These are phyloP conservation scores for Rhombomys opimus DNA, from an alignment of 2,113 vertebrate species.

Conservation along the genomic window DNA sequence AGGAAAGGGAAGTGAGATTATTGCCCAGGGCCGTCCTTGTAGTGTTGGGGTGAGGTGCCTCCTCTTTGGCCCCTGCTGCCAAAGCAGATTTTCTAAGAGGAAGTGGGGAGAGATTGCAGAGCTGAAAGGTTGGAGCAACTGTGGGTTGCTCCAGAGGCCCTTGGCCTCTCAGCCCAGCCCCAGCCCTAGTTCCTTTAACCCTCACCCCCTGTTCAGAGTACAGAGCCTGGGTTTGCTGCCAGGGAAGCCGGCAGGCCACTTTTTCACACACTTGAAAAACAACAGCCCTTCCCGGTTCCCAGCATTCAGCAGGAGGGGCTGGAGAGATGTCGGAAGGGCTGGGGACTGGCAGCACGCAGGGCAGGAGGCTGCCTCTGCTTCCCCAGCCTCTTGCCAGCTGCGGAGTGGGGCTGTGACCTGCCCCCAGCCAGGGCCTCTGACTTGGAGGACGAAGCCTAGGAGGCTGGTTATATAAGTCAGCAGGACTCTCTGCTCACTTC, in stretches of 20 bases:
- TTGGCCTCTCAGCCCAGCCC: background rate
- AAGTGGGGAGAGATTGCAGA: constrained; percentile 43
- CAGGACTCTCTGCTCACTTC: constrained; percentile 43
- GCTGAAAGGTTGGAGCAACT: background rate
- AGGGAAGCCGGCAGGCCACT: constrained; percentile 58
- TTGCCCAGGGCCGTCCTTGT: background rate
- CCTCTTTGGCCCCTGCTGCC: background rate
- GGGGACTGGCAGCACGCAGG: background rate
- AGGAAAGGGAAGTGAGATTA: constrained; percentile 68
- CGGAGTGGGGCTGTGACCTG: constrained; percentile 51
- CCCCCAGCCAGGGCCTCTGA: constrained; percentile 62
- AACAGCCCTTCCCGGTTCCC: constrained; percentile 68
- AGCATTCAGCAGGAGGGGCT: constrained; percentile 33
- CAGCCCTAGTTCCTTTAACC: background rate
- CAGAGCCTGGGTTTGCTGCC: constrained; percentile 64
- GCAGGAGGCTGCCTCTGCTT: background rate
- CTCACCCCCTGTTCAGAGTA: background rate
- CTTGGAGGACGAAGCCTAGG: constrained; percentile 60
- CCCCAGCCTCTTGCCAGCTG: background rate
- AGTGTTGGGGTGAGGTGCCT: background rate
- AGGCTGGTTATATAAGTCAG: constrained; percentile 75
- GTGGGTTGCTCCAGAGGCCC: background rate
- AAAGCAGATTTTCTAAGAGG: constrained; percentile 55
- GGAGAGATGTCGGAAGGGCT: background rate
- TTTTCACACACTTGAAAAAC: constrained; percentile 72